These are phyloP conservation scores for Mesoligia furuncula DNA, from an alignment of 2,888 invertebrate genomes.

Conservation along the genomic window DNA sequence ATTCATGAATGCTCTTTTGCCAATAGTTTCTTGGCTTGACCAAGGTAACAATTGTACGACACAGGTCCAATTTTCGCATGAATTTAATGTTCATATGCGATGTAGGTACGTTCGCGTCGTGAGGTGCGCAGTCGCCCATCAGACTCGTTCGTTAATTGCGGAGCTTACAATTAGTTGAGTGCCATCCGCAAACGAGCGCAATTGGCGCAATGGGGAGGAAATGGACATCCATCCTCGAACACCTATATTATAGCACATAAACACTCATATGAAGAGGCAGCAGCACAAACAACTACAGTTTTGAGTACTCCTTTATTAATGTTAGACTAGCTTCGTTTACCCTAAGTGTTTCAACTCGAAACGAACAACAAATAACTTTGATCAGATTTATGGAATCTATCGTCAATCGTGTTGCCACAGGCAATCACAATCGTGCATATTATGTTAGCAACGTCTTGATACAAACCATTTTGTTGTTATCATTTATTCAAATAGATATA, in stretches of 20 bases:
- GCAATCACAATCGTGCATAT: constrained; percentile 33
- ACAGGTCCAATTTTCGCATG: constrained; percentile 22
- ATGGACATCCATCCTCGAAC: constrained; percentile 82
- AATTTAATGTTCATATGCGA: constrained; percentile 25
- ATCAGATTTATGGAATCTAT: constrained; percentile 8
- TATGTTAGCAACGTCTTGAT: constrained; percentile 42
- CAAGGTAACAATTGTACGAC: constrained; percentile 21
- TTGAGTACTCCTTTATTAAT: constrained; percentile 6
- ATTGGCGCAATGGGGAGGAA: constrained; percentile 89
- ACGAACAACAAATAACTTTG: constrained; percentile 1
- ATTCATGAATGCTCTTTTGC: constrained; percentile 44
- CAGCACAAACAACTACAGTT: constrained; percentile 33
- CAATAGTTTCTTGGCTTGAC: constrained; percentile 21
- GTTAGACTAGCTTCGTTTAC: neutral
- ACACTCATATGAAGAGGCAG: constrained; percentile 49
- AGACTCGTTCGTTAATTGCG: constrained; percentile 81
- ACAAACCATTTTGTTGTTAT: constrained; percentile 44
- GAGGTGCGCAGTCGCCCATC: constrained; percentile 79
- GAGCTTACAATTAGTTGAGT: constrained; percentile 86
- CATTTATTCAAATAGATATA: constrained; percentile 26
- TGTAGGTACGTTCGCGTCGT: constrained; percentile 51
- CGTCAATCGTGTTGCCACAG: constrained; percentile 10
- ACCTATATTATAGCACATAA: constrained; percentile 69
- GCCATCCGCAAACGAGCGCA: constrained; percentile 85
- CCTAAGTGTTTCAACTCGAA: neutral